Conservation (phyloP, 2,113 vertebrate genomes). For the Theristicus caerulescens region DNA sequence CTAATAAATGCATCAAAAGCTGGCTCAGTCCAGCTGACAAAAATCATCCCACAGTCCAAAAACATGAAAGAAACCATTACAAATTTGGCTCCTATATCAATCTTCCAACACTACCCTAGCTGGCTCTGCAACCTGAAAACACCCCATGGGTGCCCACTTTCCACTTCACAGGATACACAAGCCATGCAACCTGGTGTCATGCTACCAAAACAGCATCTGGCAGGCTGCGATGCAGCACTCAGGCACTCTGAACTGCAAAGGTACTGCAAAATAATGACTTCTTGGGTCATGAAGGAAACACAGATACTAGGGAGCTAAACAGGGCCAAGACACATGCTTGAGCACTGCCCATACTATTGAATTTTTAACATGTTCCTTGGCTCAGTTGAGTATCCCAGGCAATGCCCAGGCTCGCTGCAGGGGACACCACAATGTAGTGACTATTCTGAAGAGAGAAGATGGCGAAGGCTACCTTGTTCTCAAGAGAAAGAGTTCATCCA, state of each 20-base stretch:
- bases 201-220: background rate
- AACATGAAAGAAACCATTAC: background rate
- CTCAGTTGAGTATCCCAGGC: background rate
- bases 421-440: background rate
- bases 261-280: background rate
- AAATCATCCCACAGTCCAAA: background rate
- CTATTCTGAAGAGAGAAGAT: background rate
- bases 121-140: background rate
- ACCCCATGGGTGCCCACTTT: background rate
- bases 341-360: background rate
- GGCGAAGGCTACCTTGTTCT: background rate
- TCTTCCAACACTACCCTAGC: background rate
- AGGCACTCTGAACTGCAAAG: background rate
- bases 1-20: background rate
- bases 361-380: background rate
- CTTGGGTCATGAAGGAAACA: background rate
- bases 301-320: background rate
- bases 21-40: background rate
- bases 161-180: background rate
- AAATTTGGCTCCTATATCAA: background rate
- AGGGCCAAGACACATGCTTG: background rate
- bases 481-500: background rate
- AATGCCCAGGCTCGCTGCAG: background rate
- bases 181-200: background rate
- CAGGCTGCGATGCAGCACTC: background rate